Base-by-base conservation (phyloP, 2,797 vertebrate genomes). In the Petrocephalus schoutedeni region DNA sequence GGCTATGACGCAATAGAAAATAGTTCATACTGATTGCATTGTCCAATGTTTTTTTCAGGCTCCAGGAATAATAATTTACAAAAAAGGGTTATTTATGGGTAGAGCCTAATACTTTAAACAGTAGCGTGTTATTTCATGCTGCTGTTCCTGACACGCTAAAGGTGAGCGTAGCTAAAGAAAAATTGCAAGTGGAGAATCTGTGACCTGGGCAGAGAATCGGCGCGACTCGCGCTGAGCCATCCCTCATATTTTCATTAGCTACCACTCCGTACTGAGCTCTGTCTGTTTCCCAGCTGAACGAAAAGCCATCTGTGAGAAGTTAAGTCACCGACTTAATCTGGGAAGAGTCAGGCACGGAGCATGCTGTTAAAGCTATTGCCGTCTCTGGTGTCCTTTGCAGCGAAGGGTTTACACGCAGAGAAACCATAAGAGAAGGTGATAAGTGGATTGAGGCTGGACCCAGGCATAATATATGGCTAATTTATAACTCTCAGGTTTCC, bases 401-500 rank as follows among this genome's bases (percentile, higher is more conserved):
- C 54, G 21, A 88, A 83, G 5, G 74, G 7, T 45, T 83, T 59
- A 88, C 54, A 61, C 87, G 45, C 80, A 16, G 32, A 32, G 28
- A 16, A 88, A 59, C 77, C 23, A 59, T 49, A 88, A 58, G 77
- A 82, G 32, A 28, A 87, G 56, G 77, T 88, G 61, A 87, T 77
- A 54, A 87, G 74, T 83, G 64, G 74, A 88, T 84, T 54, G 74
- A 16, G 71, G 23, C 36, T 51, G 54, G 23, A 83, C 56, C n/a
- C 56, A 36, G 74, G 56, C 19, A 83, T 88, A 83, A 88, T 88
- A 88, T 88, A 88, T 61, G 19, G 53, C 77, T 84, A 83, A 88
- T 88, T 88, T 88, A 88, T 88, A 83, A 83, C 74, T 80, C 87
- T 56, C 87, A 80, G 53, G 21, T 87, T 87, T 87, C 83, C 28